phyloP scores from a whole-genome alignment of 2,888 invertebrate genomes.

The Calliphora vomitoria region DNA sequence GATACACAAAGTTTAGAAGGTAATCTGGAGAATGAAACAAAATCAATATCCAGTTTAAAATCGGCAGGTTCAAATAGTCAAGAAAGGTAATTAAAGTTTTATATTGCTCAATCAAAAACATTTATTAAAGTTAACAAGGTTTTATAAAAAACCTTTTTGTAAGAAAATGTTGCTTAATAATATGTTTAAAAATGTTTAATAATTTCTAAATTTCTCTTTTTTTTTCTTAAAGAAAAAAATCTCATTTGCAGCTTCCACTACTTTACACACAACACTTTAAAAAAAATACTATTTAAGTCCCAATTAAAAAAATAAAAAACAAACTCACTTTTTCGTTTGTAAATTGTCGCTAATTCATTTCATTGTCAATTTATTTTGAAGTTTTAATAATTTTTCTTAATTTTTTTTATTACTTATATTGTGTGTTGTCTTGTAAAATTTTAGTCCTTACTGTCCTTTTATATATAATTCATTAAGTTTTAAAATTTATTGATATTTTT shows the following conservation, averaged over 20 bases:
- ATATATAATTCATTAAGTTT: slow-evolving; percentile 12
- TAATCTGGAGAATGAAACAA: slow-evolving; percentile 96
- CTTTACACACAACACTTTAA: slow-evolving; percentile 64
- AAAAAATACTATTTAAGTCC: slow-evolving; percentile 24
- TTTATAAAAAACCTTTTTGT: no score
- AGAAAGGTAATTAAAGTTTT: no score
- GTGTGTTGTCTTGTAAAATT: slow-evolving; percentile 50
- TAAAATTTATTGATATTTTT: slow-evolving; percentile 26
- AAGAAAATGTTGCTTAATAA: background rate
- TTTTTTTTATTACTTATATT: slow-evolving; percentile 33
- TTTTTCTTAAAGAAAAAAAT: slow-evolving; percentile 14
- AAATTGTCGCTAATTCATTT: slow-evolving; percentile 53
- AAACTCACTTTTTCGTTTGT: slow-evolving; percentile 53
- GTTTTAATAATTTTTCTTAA: slow-evolving; percentile 21
- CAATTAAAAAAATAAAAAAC: slow-evolving; percentile 25
- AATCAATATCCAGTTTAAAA: slow-evolving; percentile 93
- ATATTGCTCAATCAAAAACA: no score
- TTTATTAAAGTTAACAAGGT: no score
- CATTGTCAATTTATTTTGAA: slow-evolving; percentile 31
- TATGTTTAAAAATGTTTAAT: background rate
- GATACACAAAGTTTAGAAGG: slow-evolving; percentile 97
- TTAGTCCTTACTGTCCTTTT: background rate
- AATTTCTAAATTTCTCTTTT: slow-evolving; percentile 20
- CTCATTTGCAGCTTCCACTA: slow-evolving; percentile 54
- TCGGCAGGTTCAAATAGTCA: slow-evolving; percentile 92